Conservation (phyloP, 2,113 vertebrate species). For the Naja naja region DNA sequence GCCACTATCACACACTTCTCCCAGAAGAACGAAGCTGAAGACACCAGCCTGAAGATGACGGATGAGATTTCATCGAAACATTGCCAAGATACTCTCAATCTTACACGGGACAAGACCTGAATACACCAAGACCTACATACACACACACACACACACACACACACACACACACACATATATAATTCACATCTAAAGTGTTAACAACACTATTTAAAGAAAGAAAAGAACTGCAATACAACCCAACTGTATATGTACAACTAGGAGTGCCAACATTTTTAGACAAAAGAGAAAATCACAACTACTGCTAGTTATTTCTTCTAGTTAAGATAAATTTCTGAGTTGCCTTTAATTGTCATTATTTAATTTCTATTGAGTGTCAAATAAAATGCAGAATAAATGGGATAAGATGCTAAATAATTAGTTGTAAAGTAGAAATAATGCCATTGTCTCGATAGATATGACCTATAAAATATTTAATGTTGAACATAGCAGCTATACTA, state of each 20-base stretch:
- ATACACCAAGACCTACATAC: too few species aligned
- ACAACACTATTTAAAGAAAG: background rate
- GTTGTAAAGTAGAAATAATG: background rate
- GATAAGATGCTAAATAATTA: background rate
- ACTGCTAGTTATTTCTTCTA: background rate
- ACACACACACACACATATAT: too few species aligned
- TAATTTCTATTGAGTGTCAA: background rate
- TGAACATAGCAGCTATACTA: background rate
- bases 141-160: too few species aligned
- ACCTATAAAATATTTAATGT: background rate
- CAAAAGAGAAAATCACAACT: background rate
- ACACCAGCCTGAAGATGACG: too few species aligned
- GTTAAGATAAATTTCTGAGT: background rate
- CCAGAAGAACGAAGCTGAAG: too few species aligned
- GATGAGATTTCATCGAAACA: too few species aligned
- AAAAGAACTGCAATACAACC: background rate
- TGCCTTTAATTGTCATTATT: background rate
- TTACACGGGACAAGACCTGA: too few species aligned
- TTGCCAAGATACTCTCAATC: too few species aligned
- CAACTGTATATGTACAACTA: background rate
- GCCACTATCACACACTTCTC: too few species aligned
- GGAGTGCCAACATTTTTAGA: background rate
- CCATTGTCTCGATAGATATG: background rate
- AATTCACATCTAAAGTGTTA: too few species aligned
- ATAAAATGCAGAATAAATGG: too few species aligned